A percentile compares a stretch with the other conserved stretches of the same genome.
phyloP scores from a whole-genome alignment of 2,113 vertebrate genomes.

The Chaetops frenatus region DNA sequence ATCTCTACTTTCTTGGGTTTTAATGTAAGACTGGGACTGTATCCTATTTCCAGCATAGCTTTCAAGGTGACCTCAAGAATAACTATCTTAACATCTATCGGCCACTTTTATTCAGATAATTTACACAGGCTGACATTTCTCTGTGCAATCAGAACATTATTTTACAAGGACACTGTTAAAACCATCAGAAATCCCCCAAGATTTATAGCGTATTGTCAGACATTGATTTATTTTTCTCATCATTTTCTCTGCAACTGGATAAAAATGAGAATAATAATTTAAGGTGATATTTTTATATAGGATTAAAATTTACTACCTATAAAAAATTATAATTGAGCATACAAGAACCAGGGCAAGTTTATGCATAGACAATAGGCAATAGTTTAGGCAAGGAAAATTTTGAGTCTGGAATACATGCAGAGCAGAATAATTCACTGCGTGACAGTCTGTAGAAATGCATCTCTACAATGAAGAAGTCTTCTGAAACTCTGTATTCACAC shows the following conservation, averaged over 20 bases:
- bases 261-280: not conserved
- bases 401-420: not conserved
- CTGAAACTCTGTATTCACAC: not conserved
- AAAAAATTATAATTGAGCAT: not conserved
- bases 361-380: not conserved
- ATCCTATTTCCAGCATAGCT: not conserved
- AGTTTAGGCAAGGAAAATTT: not conserved
- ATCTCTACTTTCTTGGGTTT: not conserved
- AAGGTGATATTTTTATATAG: not conserved
- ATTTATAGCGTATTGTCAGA: slow-evolving; percentile 6
- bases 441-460: not conserved
- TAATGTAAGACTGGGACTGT: not conserved
- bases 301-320: not conserved
- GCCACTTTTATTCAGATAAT: not conserved
- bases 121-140: slow-evolving; percentile 10
- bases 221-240: slow-evolving; percentile 22
- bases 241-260: not conserved
- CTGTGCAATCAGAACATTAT: not conserved
- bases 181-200: not conserved
- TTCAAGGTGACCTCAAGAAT: slow-evolving; percentile 29
- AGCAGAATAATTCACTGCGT: not conserved
- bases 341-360: not conserved
- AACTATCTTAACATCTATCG: not conserved
- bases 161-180: slow-evolving; percentile 29
- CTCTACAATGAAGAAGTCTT: not conserved